Conservation (phyloP, 2,888 invertebrate genomes). For the Scaptomyza polygonia region DNA sequence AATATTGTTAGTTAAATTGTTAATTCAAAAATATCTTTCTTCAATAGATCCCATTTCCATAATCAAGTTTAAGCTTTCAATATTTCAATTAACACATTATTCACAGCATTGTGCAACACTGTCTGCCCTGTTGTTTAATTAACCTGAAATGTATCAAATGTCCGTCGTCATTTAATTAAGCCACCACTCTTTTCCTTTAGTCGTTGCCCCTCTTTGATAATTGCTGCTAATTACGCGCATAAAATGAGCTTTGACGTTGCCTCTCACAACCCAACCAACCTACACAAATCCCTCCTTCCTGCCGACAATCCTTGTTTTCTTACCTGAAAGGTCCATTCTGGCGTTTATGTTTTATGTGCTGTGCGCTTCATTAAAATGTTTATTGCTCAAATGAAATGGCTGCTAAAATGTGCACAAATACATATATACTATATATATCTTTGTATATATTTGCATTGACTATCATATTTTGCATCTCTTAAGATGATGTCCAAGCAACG, state of each 20-base stretch:
- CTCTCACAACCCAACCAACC: slow-evolving; percentile 6
- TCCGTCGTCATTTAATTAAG: slow-evolving; percentile 11
- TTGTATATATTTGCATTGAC: slow-evolving; percentile 6
- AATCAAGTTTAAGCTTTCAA: no score
- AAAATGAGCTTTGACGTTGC: slow-evolving; percentile 61
- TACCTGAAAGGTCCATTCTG: slow-evolving; percentile 54
- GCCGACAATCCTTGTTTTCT: slow-evolving; percentile 27
- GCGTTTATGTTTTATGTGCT: slow-evolving; percentile 66
- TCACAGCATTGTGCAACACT: neutral
- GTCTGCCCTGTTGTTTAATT: neutral
- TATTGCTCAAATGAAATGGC: slow-evolving; percentile 63
- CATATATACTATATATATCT: slow-evolving; percentile 10
- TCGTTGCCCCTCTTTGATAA: slow-evolving; percentile 47
- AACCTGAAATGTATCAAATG: slow-evolving; percentile 27
- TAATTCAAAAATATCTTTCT: no score
- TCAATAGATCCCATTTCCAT: no score
- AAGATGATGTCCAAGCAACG: slow-evolving; percentile 14
- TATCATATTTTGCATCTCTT: slow-evolving; percentile 34
- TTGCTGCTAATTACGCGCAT: slow-evolving; percentile 75
- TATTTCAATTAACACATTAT: no score
- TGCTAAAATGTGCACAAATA: slow-evolving; percentile 30
- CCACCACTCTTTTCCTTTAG: neutral
- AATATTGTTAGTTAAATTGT: no score
- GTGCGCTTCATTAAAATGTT: slow-evolving; percentile 73
- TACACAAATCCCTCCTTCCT: neutral